Evolutionary conservation across 2,797 vertebrate species (phyloP).

Genomic region (Artibeus jamaicensis): DNA sequence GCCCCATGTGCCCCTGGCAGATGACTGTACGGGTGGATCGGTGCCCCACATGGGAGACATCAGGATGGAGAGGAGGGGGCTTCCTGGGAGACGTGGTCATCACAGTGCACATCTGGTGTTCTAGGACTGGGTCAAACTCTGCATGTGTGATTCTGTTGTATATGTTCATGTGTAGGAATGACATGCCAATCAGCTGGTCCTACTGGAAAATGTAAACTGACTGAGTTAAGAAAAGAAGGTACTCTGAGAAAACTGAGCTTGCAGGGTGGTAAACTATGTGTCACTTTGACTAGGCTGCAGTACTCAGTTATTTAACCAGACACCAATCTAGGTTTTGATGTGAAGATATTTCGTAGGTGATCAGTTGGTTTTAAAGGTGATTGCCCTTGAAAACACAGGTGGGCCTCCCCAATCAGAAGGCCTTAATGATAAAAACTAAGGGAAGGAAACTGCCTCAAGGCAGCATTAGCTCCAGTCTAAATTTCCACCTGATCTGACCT

Average conservation of each 20-base stretch:
- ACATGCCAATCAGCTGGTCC: background rate
- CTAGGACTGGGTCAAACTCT: background rate
- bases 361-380: background rate
- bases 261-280: background rate
- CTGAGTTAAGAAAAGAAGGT: background rate
- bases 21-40: background rate
- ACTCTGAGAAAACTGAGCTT: background rate
- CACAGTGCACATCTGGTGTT: background rate
- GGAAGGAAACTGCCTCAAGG: background rate
- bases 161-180: background rate
- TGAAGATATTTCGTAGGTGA: background rate
- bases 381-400: background rate
- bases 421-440: background rate
- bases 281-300: background rate
- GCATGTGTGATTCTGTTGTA: background rate
- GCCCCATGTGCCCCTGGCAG: background rate
- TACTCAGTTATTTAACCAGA: background rate
- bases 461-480: background rate
- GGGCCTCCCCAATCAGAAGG: background rate
- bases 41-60: background rate
- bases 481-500: background rate
- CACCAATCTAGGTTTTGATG: background rate
- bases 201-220: background rate
- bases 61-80: rapidly evolving
- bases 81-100: background rate